phyloP scores from a whole-genome alignment of 2,797 vertebrate species.

The Mionectes olivaceus region DNA sequence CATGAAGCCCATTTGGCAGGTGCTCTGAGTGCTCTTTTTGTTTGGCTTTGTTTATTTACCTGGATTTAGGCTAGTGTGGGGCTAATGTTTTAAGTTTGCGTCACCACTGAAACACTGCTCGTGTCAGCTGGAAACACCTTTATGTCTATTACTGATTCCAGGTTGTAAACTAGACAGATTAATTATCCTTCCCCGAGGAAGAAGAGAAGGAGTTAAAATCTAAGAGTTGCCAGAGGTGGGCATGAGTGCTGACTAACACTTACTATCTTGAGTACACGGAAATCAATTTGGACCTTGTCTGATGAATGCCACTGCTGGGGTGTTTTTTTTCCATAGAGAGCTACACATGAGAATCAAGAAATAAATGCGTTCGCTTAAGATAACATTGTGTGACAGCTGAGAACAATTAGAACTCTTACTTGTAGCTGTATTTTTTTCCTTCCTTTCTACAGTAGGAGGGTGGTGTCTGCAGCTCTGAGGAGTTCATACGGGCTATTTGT shows the following conservation, averaged over 20 bases:
- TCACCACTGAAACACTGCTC: not conserved
- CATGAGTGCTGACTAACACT: not conserved
- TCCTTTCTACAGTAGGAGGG: not conserved
- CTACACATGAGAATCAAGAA: constrained; percentile 7
- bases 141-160: not conserved
- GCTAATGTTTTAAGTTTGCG: not conserved
- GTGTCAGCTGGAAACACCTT: not conserved
- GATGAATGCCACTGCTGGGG: not conserved
- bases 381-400: constrained; percentile 41
- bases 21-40: not conserved
- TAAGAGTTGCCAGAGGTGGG: not conserved
- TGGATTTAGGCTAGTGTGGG: not conserved
- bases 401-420: constrained; percentile 57
- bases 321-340: not conserved
- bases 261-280: not conserved
- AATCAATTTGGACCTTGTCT: constrained; percentile 35
- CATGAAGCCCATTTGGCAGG: not conserved
- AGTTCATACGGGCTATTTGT: constrained; percentile 20
- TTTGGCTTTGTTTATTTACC: not conserved
- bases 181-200: not conserved
- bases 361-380: not conserved
- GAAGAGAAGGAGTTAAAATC: not conserved
- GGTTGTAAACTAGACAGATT: not conserved
- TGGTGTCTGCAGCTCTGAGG: constrained; percentile 19
- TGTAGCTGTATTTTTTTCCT: not conserved